Conservation (phyloP, 2,113 vertebrate species). For the Scytalopus superciliaris region DNA sequence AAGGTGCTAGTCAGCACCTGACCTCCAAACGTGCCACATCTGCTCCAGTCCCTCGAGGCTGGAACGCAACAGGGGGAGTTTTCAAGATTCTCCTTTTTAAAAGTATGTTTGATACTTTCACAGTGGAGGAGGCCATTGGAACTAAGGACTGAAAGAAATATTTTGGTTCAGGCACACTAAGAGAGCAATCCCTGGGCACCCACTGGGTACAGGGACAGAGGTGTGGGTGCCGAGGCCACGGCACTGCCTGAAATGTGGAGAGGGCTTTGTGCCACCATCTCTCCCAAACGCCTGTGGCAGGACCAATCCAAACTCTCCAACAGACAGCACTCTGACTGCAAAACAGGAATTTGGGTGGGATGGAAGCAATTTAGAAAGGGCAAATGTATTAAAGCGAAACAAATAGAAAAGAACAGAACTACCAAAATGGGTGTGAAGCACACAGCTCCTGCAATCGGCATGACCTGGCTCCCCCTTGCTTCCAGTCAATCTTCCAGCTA, state of each 20-base stretch:
- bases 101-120: background rate
- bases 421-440: rapidly evolving
- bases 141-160: background rate
- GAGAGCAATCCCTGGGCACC: background rate
- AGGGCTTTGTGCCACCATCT: background rate
- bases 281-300: background rate
- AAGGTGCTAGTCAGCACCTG: background rate
- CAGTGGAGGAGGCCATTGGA: background rate
- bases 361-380: no score
- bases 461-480: background rate
- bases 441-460: background rate
- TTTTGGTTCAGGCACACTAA: background rate
- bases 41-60: background rate
- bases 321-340: no score
- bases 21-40: background rate
- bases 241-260: rapidly evolving
- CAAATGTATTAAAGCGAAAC: background rate
- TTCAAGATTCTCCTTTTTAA: background rate
- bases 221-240: background rate
- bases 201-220: background rate
- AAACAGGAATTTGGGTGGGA: background rate
- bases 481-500: background rate
- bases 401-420: background rate
- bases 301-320: rapidly evolving
- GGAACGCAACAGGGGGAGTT: rapidly evolving